phyloP scores from a whole-genome alignment of 2,113 vertebrate species.

The Plestiodon gilberti region DNA sequence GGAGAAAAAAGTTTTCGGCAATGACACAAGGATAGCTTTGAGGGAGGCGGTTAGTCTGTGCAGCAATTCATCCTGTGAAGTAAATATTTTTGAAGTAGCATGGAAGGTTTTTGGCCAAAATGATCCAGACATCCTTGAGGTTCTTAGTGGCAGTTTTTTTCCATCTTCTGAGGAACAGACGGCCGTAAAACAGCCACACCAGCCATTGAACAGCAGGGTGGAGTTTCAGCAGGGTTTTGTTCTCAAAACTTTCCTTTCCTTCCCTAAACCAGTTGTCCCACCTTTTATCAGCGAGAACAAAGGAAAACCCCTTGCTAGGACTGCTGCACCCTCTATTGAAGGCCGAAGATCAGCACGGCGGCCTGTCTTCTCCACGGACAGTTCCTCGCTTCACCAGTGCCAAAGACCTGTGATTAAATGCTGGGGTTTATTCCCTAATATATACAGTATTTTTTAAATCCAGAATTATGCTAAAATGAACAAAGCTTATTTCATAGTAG shows the following conservation, averaged over 20 bases:
- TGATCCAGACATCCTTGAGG: neutral
- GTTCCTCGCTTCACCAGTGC: neutral
- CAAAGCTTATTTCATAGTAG: conserved; percentile 37
- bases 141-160: neutral
- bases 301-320: neutral
- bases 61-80: neutral
- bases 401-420: neutral
- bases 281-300: conserved; percentile 10
- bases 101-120: neutral
- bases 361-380: conserved; percentile 7
- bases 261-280: conserved; percentile 19
- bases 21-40: neutral
- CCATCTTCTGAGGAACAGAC: neutral
- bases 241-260: neutral
- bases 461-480: conserved; percentile 42
- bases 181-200: neutral
- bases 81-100: no score
- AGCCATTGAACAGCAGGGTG: accelerated
- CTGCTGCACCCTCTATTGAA: neutral
- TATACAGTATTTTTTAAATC: conserved; percentile 18
- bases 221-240: neutral
- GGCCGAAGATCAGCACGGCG: neutral
- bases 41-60: neutral
- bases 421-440: conserved; percentile 5
- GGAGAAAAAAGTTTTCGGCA: conserved; percentile 4